Evolutionary conservation across 2,113 vertebrate genomes (phyloP).

Genomic region (Gavia stellata): DNA sequence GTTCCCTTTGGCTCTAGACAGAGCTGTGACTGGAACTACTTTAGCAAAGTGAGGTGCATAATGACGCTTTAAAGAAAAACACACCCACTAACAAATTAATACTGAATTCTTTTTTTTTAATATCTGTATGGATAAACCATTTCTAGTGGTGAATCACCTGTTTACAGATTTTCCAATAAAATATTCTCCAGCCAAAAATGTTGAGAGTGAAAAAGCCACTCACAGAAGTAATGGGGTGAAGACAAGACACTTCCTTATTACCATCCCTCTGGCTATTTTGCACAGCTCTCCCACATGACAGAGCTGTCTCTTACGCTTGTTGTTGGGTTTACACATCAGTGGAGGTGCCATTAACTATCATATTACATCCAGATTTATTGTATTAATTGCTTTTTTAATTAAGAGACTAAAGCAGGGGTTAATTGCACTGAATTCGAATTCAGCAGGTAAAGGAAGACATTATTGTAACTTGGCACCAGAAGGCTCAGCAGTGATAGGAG

Average conservation of each 20-base stretch:
- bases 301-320: background rate
- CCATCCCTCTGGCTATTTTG: background rate
- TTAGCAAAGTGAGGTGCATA: background rate
- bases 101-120: background rate
- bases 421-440: background rate
- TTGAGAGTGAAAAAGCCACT: background rate
- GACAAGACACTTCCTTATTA: background rate
- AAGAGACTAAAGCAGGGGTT: background rate
- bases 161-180: background rate
- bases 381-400: background rate
- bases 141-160: background rate
- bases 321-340: background rate
- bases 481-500: background rate
- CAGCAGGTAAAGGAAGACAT: background rate
- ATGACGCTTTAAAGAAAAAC: background rate
- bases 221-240: background rate
- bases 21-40: background rate
- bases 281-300: background rate
- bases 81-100: background rate
- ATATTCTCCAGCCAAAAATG: background rate
- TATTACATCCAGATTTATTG: background rate
- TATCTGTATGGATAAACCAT: background rate
- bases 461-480: background rate
- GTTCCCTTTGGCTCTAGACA: background rate
- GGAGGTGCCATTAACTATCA: background rate